Base-by-base conservation (phyloP, 1,140 invertebrate species). In the Hycleus phaleratus region DNA sequence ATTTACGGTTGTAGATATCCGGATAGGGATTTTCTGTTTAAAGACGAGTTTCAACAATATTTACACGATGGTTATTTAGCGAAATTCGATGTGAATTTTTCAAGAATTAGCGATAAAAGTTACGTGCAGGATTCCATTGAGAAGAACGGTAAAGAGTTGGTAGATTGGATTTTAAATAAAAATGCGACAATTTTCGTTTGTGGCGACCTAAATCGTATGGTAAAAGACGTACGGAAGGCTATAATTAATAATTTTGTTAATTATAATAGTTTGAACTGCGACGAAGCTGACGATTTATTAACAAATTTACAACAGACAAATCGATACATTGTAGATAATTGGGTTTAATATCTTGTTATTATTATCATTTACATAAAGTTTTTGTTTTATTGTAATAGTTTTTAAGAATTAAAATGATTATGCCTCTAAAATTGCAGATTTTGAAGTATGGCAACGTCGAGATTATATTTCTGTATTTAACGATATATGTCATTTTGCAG, bases 1-100 rank as follows among this genome's bases (percentile, higher is more conserved):
- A 91, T 87, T 73, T 88, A 85, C 78, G 90, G 90, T 1, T 91
- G 88, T 68, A 79, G 87, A 51, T 79, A 85, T 71, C 71, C 76
- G 43, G 66, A 80, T 4, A 80, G 79, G 54, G 84, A 90, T 77
- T 88, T 78, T 71, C 71, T 85, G 44, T 84, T 78, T 68, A 73
- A 78, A 64, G 66, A 79, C 11, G 79, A 86, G 70, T 75, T 89
- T 58, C 66, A 77, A 4, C 50, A 62, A 1, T 82, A 79, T 69
- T n/a, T 76, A n/a, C 62, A 74, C 18, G 50, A 71, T 25, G 73
- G 74, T 2, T 67, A 79, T 32, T 65, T 88, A 10, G 77, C 76
- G 25, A 75, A 78, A 60, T 67, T 90, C 2, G 75, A 74, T 54
- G 74, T 81, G 44, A 80, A 82, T 39, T 87, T 87, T 74, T 91